A percentile compares a stretch with the other conserved stretches of the same genome.
These are phyloP conservation scores for Odontomachus brunneus DNA, from an alignment of 1,140 invertebrate genomes.

Conservation along the genomic window DNA sequence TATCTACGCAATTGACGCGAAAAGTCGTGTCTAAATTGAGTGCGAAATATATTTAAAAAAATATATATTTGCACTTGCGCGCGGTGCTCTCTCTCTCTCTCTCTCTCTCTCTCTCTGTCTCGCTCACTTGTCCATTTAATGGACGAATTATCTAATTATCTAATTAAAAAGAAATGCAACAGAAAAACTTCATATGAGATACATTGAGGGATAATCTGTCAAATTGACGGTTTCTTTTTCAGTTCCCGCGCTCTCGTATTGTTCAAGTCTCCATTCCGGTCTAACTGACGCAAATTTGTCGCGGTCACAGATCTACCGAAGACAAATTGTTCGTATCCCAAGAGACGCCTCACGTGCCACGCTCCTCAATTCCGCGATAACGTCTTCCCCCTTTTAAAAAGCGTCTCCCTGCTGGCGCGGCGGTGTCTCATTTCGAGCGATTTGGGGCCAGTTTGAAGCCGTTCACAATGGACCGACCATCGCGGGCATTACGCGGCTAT, in stretches of 20 bases:
- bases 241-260: slow-evolving; percentile 4
- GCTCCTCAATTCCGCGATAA: slow-evolving; percentile 59
- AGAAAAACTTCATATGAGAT: too few species aligned
- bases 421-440: slow-evolving; percentile 30
- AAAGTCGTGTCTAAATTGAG: too few species aligned
- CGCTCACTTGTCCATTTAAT: too few species aligned
- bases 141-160: too few species aligned
- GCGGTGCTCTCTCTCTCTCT: too few species aligned
- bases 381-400: slow-evolving; percentile 68
- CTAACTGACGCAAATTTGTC: slow-evolving; percentile 50
- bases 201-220: too few species aligned
- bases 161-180: too few species aligned
- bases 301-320: slow-evolving; percentile 16
- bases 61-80: too few species aligned
- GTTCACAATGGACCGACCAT: slow-evolving; percentile 64
- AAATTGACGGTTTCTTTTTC: too few species aligned
- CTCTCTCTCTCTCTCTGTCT: too few species aligned
- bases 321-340: slow-evolving; percentile 42
- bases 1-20: too few species aligned
- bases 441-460: slow-evolving; percentile 59
- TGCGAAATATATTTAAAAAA: too few species aligned
- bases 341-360: slow-evolving; percentile 57
- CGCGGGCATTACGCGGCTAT: slow-evolving; percentile 70
- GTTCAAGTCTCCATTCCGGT: not conserved
- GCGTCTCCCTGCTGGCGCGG: slow-evolving; percentile 19